Evolutionary conservation across 2,888 invertebrate species (phyloP).

Genomic region (Drosophila neutralis): DNA sequence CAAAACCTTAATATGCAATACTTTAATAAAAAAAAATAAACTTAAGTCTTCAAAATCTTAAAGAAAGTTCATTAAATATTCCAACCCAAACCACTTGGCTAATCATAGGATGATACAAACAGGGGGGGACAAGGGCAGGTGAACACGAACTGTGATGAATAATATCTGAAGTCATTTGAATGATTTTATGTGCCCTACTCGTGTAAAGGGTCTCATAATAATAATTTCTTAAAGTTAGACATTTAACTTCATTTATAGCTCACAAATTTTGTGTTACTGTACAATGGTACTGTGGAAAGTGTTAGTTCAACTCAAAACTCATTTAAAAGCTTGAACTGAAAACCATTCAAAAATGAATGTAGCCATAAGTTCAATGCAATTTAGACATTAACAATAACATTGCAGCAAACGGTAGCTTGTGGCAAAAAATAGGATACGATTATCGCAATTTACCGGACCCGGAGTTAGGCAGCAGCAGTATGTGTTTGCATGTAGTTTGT

Average conservation of each 20-base stretch:
- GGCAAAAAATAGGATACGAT: neutral
- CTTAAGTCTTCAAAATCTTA: neutral
- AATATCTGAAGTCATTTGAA: neutral
- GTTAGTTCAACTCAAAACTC: neutral
- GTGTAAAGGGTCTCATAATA: neutral
- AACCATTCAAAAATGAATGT: neutral
- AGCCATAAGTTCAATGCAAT: slow-evolving; percentile 4
- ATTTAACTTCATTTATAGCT: neutral
- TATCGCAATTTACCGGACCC: slow-evolving; percentile 7
- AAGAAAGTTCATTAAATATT: neutral
- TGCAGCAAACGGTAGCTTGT: slow-evolving; percentile 23
- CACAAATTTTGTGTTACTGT: neutral
- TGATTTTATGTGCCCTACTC: neutral
- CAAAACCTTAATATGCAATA: neutral
- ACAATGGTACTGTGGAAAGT: neutral
- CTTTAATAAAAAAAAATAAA: neutral
- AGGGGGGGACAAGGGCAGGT: neutral
- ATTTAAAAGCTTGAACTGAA: slow-evolving; percentile 1
- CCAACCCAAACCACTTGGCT: neutral
- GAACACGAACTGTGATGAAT: neutral
- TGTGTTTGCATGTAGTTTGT: slow-evolving; percentile 24
- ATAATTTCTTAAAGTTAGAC: neutral
- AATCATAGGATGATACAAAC: neutral
- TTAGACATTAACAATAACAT: slow-evolving; percentile 18
- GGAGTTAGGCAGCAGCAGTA: neutral